Conservation (phyloP, 2,888 invertebrate genomes). For the Periphyllus acericola region DNA sequence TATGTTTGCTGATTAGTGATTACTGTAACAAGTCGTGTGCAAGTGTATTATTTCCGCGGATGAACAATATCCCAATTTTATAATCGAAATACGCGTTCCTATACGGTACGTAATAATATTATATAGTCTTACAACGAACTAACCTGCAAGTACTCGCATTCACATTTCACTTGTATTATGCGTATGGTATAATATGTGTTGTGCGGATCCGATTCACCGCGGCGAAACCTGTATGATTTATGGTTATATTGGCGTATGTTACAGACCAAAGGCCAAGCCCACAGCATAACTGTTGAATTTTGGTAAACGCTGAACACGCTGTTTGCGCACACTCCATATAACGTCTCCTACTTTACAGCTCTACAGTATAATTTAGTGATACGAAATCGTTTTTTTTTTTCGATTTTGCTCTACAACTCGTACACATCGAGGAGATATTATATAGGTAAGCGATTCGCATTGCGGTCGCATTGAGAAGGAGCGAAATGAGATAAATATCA, state of each 20-base stretch:
- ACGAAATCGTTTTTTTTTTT: background rate
- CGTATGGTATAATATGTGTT: background rate
- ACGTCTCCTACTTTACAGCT: too few relatives aligned
- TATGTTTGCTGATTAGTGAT: background rate
- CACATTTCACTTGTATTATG: background rate
- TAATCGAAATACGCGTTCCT: background rate
- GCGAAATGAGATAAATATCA: background rate
- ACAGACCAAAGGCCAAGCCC: background rate
- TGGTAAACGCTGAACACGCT: background rate
- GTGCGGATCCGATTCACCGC: background rate
- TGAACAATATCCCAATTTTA: background rate
- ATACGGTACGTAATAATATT: background rate
- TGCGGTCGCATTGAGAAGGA: background rate
- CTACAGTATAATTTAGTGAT: too few relatives aligned
- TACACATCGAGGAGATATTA: too few relatives aligned
- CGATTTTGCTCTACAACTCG: background rate
- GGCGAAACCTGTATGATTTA: background rate
- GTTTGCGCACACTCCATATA: background rate
- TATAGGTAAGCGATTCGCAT: too few relatives aligned
- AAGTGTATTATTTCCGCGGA: background rate
- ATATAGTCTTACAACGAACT: background rate
- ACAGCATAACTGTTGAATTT: background rate
- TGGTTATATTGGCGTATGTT: background rate
- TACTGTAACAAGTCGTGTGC: background rate
- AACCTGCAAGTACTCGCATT: too few relatives aligned